Evolutionary conservation across 1,140 invertebrate genomes (phyloP).

Genomic region (Drosophila sproati): DNA sequence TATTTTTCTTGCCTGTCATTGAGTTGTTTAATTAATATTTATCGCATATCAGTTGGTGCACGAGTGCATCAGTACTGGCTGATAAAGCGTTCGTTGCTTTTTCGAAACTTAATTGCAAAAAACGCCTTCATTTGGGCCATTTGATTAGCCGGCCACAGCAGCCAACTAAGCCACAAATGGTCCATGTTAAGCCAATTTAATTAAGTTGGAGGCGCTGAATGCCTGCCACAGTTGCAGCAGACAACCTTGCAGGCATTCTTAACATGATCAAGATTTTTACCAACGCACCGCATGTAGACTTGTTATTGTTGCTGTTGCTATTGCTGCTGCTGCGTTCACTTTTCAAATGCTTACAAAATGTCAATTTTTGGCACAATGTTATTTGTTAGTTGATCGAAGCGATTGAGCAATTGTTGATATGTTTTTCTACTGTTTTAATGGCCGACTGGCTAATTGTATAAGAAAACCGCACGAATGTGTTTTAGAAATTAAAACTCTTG

Average conservation of each 20-base stretch:
- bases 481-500: constrained; percentile 27
- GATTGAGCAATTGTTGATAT: constrained; percentile 73
- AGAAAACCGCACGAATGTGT: constrained; percentile 39
- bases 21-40: constrained; percentile 73
- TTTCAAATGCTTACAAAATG: constrained; percentile 73
- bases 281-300: constrained; percentile 63
- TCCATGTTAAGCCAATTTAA: constrained; percentile 70
- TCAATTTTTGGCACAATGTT: constrained; percentile 76
- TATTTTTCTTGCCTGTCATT: constrained; percentile 66
- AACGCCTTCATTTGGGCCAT: constrained; percentile 58
- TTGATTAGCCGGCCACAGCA: constrained; percentile 52
- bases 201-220: constrained; percentile 65
- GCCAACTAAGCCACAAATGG: constrained; percentile 46
- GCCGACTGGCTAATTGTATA: constrained; percentile 57
- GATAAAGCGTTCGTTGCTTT: constrained; percentile 49
- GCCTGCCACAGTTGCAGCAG: constrained; percentile 52
- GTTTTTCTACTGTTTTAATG: constrained; percentile 62
- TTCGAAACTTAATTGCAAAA: constrained; percentile 36
- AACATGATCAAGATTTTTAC: constrained; percentile 73
- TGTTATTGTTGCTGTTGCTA: constrained; percentile 19
- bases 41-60: constrained; percentile 41
- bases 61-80: constrained; percentile 60
- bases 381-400: constrained; percentile 74
- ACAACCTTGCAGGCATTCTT: constrained; percentile 78
- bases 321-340: constrained; percentile 69